Evolutionary conservation across 2,888 invertebrate species (phyloP), one percentile per base, ranked within the genome.

Genomic region (Calliopum simillimum): DNA sequence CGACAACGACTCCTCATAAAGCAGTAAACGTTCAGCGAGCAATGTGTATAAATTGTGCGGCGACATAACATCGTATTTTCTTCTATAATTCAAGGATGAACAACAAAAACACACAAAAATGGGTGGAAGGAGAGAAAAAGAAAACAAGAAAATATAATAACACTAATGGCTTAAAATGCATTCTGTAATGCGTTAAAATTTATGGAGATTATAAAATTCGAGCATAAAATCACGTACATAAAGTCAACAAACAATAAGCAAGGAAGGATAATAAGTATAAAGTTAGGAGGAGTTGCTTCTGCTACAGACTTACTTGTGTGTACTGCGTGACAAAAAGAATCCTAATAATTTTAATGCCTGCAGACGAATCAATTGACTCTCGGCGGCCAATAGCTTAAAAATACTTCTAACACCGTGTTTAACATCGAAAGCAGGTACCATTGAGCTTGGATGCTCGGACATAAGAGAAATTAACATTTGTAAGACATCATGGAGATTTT

Each of bases 1-100:
- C 64, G 97, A 93, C 69, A 99, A 89, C 12, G 93, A 94, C 83
- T 95, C 95, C 82, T 96, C 95, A 83, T 96, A 94, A 69, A 96
- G 88, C 78, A 96, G 88, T 79, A 99, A 90, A 76, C 98, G 90
- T 83, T 98, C 98, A 46, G 98, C 96, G 79, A 99, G 89, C 81
- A 99, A 88, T 33, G 98, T 98, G 89, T 99, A 99, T 82, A 99
- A 89, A 89, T 99, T 99, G 88, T 97, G 95, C 2, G 98, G 97
- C 76, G 96, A 96, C 97, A 99, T 98, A 68, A 98, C 97, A 88
- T 99, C 99, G 88, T 98, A 98, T 88, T 99, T 99, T 80, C 99
- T 91, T 88, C 97, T 97, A 56, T 71, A 74, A 63, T 61, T 43
- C 62, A 73, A 56, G 62, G 51, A 58, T 46, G 41, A 41, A 21